phyloP scores from a whole-genome alignment of 2,888 invertebrate species.

The Agonum fuliginosum region DNA sequence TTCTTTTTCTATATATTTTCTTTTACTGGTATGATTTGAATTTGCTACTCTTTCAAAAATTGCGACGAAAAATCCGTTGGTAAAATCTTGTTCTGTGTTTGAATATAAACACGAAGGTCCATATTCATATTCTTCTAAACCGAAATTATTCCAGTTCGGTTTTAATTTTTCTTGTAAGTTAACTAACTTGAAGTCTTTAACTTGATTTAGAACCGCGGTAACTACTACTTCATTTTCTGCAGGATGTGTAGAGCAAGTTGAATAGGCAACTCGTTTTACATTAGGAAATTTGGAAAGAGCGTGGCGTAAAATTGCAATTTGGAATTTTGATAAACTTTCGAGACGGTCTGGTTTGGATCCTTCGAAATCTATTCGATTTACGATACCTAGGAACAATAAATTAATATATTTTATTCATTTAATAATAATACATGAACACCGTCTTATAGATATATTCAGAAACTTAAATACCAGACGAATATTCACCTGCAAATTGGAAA shows the following conservation, averaged over 20 bases:
- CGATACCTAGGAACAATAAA: conserved; percentile 74
- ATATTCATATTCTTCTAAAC: conserved; percentile 79
- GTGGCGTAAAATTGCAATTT: conserved; percentile 88
- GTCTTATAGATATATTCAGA: no score
- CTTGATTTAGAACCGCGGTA: conserved; percentile 79
- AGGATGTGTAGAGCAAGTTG: conserved; percentile 93
- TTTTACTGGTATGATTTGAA: no score
- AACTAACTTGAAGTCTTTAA: conserved; percentile 78
- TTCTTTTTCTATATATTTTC: background rate
- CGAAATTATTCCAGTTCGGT: conserved; percentile 81
- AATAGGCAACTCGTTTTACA: conserved; percentile 92
- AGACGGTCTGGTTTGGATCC: conserved; percentile 76
- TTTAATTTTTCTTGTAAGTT: conserved; percentile 78
- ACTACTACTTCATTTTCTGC: conserved; percentile 97
- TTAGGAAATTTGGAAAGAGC: conserved; percentile 89
- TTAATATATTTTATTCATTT: background rate
- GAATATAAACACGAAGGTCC: conserved; percentile 87
- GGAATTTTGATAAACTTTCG: conserved; percentile 83
- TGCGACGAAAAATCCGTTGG: conserved; percentile 97
- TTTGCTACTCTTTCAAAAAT: conserved; percentile 81
- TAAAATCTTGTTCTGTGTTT: conserved; percentile 83
- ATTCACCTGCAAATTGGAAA: no score
- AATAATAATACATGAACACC: background rate
- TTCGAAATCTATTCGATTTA: conserved; percentile 74
- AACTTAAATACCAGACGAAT: no score